Percentiles rank a stretch among this genome's conserved stretches.
These are phyloP conservation scores for Hofmannophila pseudospretella DNA, from an alignment of 2,888 invertebrate genomes.

Conservation along the genomic window DNA sequence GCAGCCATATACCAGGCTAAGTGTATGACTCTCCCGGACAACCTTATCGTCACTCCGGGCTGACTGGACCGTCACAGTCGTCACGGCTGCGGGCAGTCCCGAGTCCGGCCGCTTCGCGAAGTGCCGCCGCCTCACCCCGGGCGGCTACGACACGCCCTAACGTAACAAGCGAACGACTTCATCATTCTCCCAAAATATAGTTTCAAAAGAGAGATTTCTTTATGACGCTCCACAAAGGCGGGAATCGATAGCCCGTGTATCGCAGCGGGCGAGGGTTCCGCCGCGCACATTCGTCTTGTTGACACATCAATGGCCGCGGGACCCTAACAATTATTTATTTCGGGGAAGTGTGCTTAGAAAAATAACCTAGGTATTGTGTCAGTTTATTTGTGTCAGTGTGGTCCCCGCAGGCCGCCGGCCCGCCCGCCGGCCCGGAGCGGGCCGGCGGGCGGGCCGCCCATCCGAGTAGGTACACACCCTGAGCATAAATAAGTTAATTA, in stretches of 20 bases:
- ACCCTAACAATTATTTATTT: constrained; percentile 41
- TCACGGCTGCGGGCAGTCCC: no score
- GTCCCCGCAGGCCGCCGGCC: no score
- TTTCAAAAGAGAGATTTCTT: constrained; percentile 8
- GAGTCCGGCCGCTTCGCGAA: no score
- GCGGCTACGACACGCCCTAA: neutral
- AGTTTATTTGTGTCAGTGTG: constrained; percentile 1
- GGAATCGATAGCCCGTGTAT: constrained; percentile 11
- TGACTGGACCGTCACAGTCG: no score
- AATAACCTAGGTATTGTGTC: constrained; percentile 7
- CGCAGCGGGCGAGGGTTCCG: constrained; percentile 7
- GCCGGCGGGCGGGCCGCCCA: no score
- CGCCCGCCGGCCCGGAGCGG: no score
- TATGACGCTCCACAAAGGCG: constrained; percentile 1
- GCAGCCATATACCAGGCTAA: no score
- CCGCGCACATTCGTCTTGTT: constrained; percentile 41
- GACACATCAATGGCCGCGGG: constrained; percentile 39
- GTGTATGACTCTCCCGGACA: no score
- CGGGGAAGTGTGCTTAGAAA: constrained; percentile 11
- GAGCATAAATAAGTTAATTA: no score
- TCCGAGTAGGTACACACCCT: no score
- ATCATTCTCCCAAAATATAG: constrained; percentile 5
- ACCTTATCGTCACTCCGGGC: no score
- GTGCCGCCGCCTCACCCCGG: no score
- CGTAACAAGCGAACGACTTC: constrained; percentile 1